Base-by-base conservation (phyloP, 2,888 invertebrate genomes). In the Anaspis maculata region DNA sequence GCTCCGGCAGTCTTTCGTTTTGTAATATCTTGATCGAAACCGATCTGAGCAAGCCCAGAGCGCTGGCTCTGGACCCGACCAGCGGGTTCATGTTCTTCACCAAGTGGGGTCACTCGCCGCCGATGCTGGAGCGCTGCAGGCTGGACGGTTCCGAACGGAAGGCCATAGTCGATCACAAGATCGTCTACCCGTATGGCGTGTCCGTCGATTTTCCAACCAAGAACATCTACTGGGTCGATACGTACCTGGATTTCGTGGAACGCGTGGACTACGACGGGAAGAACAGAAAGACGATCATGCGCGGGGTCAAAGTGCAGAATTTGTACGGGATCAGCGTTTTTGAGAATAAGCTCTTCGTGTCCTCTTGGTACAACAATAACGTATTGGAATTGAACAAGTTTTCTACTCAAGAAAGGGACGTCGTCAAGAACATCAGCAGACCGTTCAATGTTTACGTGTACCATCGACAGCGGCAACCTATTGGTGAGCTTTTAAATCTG, bases 211-310 rank as follows among this genome's bases (percentile, higher is more conserved):
- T 76, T 45, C 75, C 84, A 21, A 74, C 74, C 30, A 71, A 76
- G 51, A 72, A 74, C 52, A 72, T 87, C 13, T 87, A 83, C 65
- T 87, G 86, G 86, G 77, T 80, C 32, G 89, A 89, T 64, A 75
- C 77, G 4, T 86, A 83, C 65, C 70, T 86, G 50, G 85, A 85
- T 67, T 77, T 76, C 51, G 74, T 89, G 3, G 85, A 88, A 65
- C 70, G 83, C 39, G 75, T 83, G 13, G 77, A 84, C 67, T 89
- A 88, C 63, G 72, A 81, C 56, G 88, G 87, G 6, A 65, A 64
- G 10, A 72, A 77, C 52, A 69, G 85, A 33, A 67, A 65, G 54
- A 79, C 79, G 3, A 66, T 80, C 31, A 67, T 72, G 35, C 70
- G 56, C 39, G 61, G 59, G 22, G 54, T 61, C 9, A 66, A 78